Evolutionary conservation across 2,113 vertebrate species (phyloP).

Genomic region (Speoplatyrhinus poulsoni): DNA sequence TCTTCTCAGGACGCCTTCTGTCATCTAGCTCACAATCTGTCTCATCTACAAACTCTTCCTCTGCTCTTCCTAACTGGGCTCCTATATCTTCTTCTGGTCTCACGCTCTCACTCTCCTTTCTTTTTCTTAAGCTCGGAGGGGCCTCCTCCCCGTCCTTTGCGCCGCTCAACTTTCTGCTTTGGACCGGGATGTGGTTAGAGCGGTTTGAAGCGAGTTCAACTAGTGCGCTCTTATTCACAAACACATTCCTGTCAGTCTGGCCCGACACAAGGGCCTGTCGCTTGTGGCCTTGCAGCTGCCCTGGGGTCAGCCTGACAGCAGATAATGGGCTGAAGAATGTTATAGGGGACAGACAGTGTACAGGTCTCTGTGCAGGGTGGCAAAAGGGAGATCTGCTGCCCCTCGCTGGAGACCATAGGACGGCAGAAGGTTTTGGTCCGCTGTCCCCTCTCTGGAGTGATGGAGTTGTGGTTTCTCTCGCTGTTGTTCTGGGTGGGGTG

Average conservation of each 20-base stretch:
- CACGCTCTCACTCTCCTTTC: slow-evolving; percentile 44
- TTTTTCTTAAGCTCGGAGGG: slow-evolving; percentile 32
- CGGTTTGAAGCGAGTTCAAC: slow-evolving; percentile 63
- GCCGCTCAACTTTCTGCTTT: slow-evolving; percentile 60
- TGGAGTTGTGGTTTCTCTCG: slow-evolving; percentile 5
- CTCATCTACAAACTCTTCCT: slow-evolving; percentile 77
- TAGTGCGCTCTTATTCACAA: slow-evolving; percentile 65
- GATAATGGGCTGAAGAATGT: slow-evolving; percentile 41
- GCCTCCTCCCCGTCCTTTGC: slow-evolving; percentile 41
- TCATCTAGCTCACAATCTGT: slow-evolving; percentile 75
- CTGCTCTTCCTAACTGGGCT: slow-evolving; percentile 42
- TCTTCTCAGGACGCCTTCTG: slow-evolving; percentile 72
- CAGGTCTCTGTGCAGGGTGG: slow-evolving; percentile 28
- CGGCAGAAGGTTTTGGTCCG: slow-evolving; percentile 28
- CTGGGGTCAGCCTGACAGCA: slow-evolving; percentile 41
- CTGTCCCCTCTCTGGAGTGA: slow-evolving; percentile 25
- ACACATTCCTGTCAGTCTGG: slow-evolving; percentile 59
- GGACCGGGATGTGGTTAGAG: slow-evolving; percentile 72
- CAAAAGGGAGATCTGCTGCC: slow-evolving; percentile 36
- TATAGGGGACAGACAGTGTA: slow-evolving; percentile 27
- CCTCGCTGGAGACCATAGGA: slow-evolving; percentile 50
- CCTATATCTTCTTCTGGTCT: slow-evolving; percentile 46
- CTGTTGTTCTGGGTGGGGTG: slow-evolving; percentile 49
- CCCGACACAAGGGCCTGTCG: slow-evolving; percentile 14
- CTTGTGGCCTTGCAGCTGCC: slow-evolving; percentile 17